A percentile compares a stretch with the other conserved stretches of the same genome.
These are phyloP conservation scores for Apoda limacodes DNA, from an alignment of 2,888 invertebrate species.

Conservation along the genomic window DNA sequence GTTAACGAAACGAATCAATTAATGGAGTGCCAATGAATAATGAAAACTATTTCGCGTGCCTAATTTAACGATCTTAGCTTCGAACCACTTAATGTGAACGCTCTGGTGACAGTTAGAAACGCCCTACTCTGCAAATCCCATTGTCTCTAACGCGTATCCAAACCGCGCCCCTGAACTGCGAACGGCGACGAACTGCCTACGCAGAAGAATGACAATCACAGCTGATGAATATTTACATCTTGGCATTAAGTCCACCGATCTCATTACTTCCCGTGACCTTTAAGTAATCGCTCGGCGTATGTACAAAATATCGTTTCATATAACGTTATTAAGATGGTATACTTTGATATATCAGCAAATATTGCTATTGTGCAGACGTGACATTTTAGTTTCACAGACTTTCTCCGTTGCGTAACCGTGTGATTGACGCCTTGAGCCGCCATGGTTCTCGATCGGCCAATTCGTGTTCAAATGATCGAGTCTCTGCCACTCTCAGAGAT, in stretches of 20 bases:
- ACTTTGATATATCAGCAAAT: conserved; percentile 22
- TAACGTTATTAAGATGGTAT: conserved; percentile 19
- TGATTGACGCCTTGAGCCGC: conserved; percentile 55
- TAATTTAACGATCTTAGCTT: conserved; percentile 37
- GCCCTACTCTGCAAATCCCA: conserved; percentile 64
- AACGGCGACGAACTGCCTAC: conserved; percentile 50
- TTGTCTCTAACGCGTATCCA: conserved; percentile 59
- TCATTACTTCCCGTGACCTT: conserved; percentile 29
- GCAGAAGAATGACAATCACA: conserved; percentile 42
- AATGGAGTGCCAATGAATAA: conserved; percentile 25
- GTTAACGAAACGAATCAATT: conserved; percentile 16
- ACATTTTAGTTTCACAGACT: conserved; percentile 36
- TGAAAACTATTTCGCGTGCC: conserved; percentile 43
- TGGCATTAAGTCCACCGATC: conserved; percentile 36
- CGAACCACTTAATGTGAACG: conserved; percentile 61
- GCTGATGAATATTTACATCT: conserved; percentile 58
- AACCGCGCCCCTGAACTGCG: conserved; percentile 43
- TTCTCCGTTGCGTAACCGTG: conserved; percentile 47
- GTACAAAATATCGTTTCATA: neutral
- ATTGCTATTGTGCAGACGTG: conserved; percentile 32
- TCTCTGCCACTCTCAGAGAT: conserved; percentile 37
- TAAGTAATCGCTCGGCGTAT: conserved; percentile 24
- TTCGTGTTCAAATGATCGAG: conserved; percentile 54
- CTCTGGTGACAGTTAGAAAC: conserved; percentile 61
- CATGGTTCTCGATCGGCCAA: conserved; percentile 43